Evolutionary conservation across 2,888 invertebrate species (phyloP), one percentile per base, ranked within the genome.

Genomic region (Aelia acuminata): DNA sequence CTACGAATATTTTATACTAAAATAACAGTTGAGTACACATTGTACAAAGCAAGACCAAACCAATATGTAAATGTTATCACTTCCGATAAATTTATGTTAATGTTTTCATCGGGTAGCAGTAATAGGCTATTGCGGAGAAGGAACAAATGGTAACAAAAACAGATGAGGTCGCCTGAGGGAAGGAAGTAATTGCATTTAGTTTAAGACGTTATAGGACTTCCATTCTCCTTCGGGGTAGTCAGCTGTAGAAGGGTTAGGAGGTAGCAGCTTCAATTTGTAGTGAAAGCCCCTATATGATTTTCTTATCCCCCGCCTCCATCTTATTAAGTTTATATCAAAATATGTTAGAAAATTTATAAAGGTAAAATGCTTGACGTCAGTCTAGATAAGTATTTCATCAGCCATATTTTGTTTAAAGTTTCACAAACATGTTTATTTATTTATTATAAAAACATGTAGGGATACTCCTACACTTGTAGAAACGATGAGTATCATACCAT

Each of bases 141-240:
- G 26, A 57, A 57, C 57, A 57, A 57, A 57, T 26, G 26, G 26
- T 57, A 57, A 57, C 57, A 26, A 26, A 57, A 57, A 57, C 26
- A 57, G 57, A 57, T 57, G 57, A 26, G 57, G 57, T 26, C 57
- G 57, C 26, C 53, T 26, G 10, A 53, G 26, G 57, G 57, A 57
- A 57, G 57, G 57, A 57, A 26, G 57, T 57, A 57, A 57, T 57
- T 57, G 57, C 26, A 26, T 57, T 57, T 57, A 26, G 57, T 57
- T 57, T 57, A 26, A 57, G 26, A 57, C 22, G 26, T n/a, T 53
- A 53, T 53, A 53, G 53, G n/a, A 53, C n/a, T 53, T 53, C 53
- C 53, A 53, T 53, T 53, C 53, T 53, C n/a, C 53, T 53, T 8
- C 8, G 53, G n/a, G 20, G 53, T 20, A 11, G 53, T 43, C 4